Evolutionary conservation across 2,113 vertebrate genomes (phyloP).

Genomic region (Tichodroma muraria): DNA sequence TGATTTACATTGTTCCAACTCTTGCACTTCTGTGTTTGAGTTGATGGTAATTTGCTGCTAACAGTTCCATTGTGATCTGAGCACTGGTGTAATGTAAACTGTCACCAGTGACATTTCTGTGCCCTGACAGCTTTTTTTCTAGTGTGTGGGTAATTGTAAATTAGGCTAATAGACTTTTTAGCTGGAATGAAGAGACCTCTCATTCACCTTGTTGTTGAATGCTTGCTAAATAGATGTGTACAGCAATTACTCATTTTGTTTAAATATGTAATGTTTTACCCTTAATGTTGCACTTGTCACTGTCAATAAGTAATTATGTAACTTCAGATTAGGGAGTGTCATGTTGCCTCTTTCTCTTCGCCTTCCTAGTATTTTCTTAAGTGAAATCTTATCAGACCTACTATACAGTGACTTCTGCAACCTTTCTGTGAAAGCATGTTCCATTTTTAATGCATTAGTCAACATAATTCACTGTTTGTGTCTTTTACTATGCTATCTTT

Average conservation of each 20-base stretch:
- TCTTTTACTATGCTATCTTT: neutral
- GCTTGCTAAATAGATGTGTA: neutral
- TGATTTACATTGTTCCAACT: neutral
- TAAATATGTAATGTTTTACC: neutral
- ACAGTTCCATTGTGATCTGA: neutral
- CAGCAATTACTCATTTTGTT: neutral
- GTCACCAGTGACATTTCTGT: constrained; percentile 25
- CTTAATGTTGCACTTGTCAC: neutral
- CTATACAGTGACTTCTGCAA: neutral
- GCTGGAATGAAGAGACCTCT: neutral
- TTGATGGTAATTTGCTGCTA: neutral
- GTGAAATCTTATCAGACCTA: neutral
- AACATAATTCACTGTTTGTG: neutral
- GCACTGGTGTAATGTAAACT: constrained; percentile 1
- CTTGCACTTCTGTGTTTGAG: neutral
- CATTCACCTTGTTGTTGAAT: neutral
- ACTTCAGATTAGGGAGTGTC: neutral
- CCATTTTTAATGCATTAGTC: neutral
- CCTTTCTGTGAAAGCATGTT: neutral
- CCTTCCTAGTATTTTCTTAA: neutral
- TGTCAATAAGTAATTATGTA: neutral
- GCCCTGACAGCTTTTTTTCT: constrained; percentile 31
- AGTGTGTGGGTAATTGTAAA: constrained; percentile 34
- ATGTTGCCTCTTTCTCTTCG: neutral
- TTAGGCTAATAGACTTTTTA: constrained; percentile 23